Percentiles rank a stretch among this genome's conserved stretches.
Evolutionary conservation across 2,113 vertebrate genomes (phyloP).

Genomic region (Seriola dumerili): DNA sequence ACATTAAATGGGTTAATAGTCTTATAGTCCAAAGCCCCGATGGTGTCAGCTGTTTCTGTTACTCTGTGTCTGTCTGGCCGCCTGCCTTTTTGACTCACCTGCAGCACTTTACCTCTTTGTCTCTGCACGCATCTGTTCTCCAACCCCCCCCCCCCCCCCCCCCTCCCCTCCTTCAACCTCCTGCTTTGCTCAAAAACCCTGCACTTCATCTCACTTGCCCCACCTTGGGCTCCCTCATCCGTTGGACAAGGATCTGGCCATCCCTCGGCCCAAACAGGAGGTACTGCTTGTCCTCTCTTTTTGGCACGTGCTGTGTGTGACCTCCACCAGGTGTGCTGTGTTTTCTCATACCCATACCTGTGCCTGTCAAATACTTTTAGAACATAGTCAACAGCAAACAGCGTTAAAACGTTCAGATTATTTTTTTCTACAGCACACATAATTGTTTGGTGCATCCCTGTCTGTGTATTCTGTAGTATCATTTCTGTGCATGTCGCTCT

Average conservation of each 20-base stretch:
- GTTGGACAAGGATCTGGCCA: constrained; percentile 93
- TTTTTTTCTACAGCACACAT: not conserved
- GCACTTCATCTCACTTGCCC: constrained; percentile 71
- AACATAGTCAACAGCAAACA: constrained; percentile 23
- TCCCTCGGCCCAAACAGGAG: constrained; percentile 97
- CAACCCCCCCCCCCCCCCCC: constrained; percentile 50
- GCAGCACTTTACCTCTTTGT: constrained; percentile 83
- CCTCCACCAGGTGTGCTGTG: constrained; percentile 48
- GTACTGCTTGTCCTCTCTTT: constrained; percentile 86
- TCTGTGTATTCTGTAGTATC: not conserved
- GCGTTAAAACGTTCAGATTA: not conserved
- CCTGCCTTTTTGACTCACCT: constrained; percentile 80
- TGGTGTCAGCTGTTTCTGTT: constrained; percentile 61
- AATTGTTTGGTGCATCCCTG: not conserved
- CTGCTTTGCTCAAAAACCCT: constrained; percentile 64
- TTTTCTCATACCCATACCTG: constrained; percentile 26
- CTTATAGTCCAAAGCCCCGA: constrained; percentile 12
- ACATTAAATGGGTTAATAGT: constrained; percentile 59
- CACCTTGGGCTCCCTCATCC: constrained; percentile 83
- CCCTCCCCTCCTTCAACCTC: constrained; percentile 26
- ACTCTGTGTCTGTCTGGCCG: constrained; percentile 59
- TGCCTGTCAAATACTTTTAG: constrained; percentile 31
- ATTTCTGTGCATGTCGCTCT: constrained; percentile 11
- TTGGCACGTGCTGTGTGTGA: constrained; percentile 66
- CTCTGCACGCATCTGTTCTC: constrained; percentile 78